Base-by-base conservation (phyloP, 2,888 invertebrate genomes). In the Xestia ashworthii region DNA sequence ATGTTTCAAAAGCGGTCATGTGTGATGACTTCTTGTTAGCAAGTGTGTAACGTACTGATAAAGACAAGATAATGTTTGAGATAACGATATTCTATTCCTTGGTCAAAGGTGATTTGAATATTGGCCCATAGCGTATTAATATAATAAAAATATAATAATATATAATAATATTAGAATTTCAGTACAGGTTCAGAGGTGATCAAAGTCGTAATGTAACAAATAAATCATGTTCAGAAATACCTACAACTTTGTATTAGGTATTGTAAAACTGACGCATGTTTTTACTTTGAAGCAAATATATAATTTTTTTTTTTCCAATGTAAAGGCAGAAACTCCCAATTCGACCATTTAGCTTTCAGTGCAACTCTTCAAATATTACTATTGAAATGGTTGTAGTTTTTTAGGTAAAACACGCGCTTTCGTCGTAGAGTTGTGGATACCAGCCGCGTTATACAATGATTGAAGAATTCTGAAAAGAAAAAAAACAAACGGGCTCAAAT, bases 1-100 rank as follows among this genome's bases (percentile, higher is more conserved):
- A 94, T 93, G 93, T 89, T 93, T 94, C 90, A 93, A 91, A 74
- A 89, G 90, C 94, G 93, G 94, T 94, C 95, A 94, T 94, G 94
- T 95, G 94, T 92, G 93, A 94, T 92, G 93, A 94, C 93, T 94
- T 86, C 95, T 95, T 94, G 95, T 95, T 95, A 95, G 92, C 92
- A 90, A 92, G 93, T 94, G 93, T 94, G 89, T 92, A 92, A 91
- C 91, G 85, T 86, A 80, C 85, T 83, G 90, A 88, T 90, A 93
- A 91, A 94, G 95, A 95, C 94, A 94, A 93, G 95, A 95, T 95
- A 95, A 94, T 93, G 88, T 87, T 84, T 78, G 65, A 85, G 86
- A 85, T 84, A 87, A 87, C 41, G 9, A 78, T 78, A 76, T 84
- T 74, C 62, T 79, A 64, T 71, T 87, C 66, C 80, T 66, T 74